phyloP scores from a whole-genome alignment of 2,113 vertebrate species.

The Stictonetta naevosa region DNA sequence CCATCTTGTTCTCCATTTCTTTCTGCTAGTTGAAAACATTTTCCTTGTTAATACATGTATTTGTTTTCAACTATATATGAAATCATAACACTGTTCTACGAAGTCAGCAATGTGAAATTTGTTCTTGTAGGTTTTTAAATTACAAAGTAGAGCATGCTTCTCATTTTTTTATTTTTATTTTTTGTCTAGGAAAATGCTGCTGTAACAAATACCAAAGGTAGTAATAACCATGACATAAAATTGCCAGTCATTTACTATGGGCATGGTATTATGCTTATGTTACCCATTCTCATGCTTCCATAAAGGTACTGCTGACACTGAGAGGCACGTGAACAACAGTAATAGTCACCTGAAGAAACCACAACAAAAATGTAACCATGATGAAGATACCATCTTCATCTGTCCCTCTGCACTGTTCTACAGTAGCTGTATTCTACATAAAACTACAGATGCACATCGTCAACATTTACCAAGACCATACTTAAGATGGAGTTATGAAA shows the following conservation, averaged over 20 bases:
- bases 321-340: not conserved
- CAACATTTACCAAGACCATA: not conserved
- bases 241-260: not conserved
- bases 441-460: not conserved
- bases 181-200: not conserved
- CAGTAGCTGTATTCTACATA: not conserved
- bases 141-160: not conserved
- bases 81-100: not conserved
- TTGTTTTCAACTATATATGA: not conserved
- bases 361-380: not conserved
- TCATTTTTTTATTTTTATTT: not conserved
- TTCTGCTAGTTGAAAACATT: not conserved
- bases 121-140: not conserved
- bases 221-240: not conserved
- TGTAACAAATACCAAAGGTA: not conserved
- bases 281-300: not conserved
- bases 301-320: not conserved
- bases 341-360: not conserved
- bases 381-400: not conserved
- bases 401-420: not conserved
- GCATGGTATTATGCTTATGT: not conserved
- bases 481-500: not conserved
- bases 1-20: not conserved
- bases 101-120: not conserved
- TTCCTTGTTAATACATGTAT: not conserved